Evolutionary conservation across 2,888 invertebrate species (phyloP).

Genomic region (Pyrrhosoma nymphula): DNA sequence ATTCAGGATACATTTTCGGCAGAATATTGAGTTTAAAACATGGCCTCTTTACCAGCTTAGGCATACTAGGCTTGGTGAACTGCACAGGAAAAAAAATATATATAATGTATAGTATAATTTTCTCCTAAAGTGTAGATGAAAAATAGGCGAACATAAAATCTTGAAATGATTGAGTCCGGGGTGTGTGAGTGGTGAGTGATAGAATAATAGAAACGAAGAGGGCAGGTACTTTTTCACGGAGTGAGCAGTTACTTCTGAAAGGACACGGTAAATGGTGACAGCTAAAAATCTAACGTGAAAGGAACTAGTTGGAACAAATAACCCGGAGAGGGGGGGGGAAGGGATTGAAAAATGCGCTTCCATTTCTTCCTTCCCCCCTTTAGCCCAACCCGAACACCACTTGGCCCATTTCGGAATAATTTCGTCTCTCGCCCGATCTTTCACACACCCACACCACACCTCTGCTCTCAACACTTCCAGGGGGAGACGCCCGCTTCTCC

Average conservation of each 20-base stretch:
- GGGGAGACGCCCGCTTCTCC: neutral
- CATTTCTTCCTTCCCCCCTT: neutral
- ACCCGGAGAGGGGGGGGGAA: neutral
- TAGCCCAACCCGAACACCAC: neutral
- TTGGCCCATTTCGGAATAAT: slow-evolving; percentile 7
- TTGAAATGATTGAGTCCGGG: too few species aligned
- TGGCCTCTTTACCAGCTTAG: too few species aligned
- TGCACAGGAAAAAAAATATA: too few species aligned
- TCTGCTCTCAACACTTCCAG: too few species aligned
- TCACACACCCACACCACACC: neutral
- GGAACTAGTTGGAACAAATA: neutral
- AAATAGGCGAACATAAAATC: too few species aligned
- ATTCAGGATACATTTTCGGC: too few species aligned
- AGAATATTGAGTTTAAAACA: too few species aligned
- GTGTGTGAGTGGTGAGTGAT: too few species aligned
- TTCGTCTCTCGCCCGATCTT: neutral
- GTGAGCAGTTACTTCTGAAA: neutral
- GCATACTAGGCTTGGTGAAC: too few species aligned
- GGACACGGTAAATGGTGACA: neutral
- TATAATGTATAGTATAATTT: too few species aligned
- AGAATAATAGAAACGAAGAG: neutral
- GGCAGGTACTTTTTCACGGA: neutral
- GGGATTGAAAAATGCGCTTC: neutral
- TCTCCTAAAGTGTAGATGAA: too few species aligned
- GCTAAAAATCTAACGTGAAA: neutral